Base-by-base conservation (phyloP, 2,888 invertebrate species). In the Chironomus tentans region DNA sequence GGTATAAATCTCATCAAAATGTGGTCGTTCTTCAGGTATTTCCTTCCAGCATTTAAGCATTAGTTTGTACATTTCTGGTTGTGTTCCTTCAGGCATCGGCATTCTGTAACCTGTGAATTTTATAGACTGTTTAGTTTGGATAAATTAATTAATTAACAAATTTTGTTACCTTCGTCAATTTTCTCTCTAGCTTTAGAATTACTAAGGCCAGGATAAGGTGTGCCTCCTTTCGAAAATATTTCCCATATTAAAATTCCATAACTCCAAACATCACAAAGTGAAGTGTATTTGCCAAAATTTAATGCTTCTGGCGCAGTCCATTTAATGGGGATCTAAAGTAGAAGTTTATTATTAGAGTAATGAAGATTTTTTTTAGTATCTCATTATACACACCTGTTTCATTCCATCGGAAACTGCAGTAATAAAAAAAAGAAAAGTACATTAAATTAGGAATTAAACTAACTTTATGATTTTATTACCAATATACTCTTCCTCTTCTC, bases 281-380 rank as follows among this genome's bases (percentile, higher is more conserved):
- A 92, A 10, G 97, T 97, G 83, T 97, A 97, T 87, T 95, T 95
- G 90, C 97, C 97, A 82, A 94, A 97, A 84, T 97, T 96, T 12
- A 97, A 86, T 2, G 97, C 97, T 85, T 97, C 97, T 0, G 98
- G 98, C 2, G 97, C 97, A 0, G 97, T 98, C 98, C 98, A 98
- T 84, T 98, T 98, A 77, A 98, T 97, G 0, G 98, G 97, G 80
- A 98, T 97, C 86, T 38, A 38, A 38, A 38, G 38, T 1, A 10
- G 2, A 38, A 38, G 38, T 38, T 38, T 38, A 38, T 38, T 38
- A 38, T 10, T 38, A 6, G 3, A 2, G 2, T 24, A 24, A 24
- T n/a, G n/a, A n/a, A n/a, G n/a, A n/a, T 24, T 28, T 28, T 28
- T 28, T 28, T 4, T 28, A 24, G 22, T 28, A 28, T 4, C 28